Evolutionary conservation across 2,113 vertebrate species (phyloP).

Genomic region (Phaethornis superciliosus): DNA sequence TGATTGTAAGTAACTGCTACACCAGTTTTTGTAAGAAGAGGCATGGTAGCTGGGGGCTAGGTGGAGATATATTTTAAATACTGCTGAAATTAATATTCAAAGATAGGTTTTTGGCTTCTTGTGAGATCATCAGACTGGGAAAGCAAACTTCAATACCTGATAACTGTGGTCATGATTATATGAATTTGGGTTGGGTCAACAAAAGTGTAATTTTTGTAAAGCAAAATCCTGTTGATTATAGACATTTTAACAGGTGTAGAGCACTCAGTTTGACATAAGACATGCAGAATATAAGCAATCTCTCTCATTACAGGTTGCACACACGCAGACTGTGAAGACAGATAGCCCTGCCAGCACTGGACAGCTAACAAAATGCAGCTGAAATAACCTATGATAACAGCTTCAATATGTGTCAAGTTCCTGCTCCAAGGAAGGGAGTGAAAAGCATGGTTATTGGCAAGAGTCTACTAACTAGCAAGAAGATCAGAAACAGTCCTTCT

Average conservation of each 20-base stretch:
- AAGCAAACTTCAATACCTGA: not conserved
- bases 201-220: not conserved
- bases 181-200: not conserved
- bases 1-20: not conserved
- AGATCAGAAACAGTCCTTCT: not conserved
- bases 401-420: slow-evolving; percentile 21
- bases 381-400: slow-evolving; percentile 38
- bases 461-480: not conserved
- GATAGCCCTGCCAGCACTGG: not conserved
- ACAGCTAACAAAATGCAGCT: slow-evolving; percentile 39
- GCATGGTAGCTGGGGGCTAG: not conserved
- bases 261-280: not conserved
- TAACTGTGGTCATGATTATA: not conserved
- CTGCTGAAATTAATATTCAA: not conserved
- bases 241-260: not conserved
- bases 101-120: not conserved
- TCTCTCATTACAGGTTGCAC: not conserved
- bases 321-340: not conserved
- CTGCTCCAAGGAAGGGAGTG: not conserved
- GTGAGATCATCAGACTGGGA: not conserved
- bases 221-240: not conserved
- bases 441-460: not conserved
- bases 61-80: not conserved
- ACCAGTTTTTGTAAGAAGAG: not conserved
- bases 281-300: not conserved